Conservation (phyloP, 2,797 vertebrate species). For the Kryptopterus vitreolus region DNA sequence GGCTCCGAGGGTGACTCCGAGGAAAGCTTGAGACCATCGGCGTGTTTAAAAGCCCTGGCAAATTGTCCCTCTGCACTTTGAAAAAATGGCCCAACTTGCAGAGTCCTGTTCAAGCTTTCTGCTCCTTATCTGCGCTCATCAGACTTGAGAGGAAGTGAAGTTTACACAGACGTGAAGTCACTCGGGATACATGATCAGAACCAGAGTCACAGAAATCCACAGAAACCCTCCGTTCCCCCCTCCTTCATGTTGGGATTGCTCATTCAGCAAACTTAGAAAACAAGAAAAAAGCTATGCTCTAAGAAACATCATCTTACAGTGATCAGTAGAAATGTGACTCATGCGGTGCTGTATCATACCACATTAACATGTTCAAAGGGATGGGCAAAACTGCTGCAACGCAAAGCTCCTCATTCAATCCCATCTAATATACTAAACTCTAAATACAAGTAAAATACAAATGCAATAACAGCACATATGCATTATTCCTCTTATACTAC, state of each 20-base stretch:
- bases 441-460: too few relatives aligned
- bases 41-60: slow-evolving; percentile 46
- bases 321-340: not conserved
- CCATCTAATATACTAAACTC: not conserved
- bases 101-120: slow-evolving; percentile 74
- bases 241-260: slow-evolving; percentile 23
- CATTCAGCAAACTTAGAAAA: slow-evolving; percentile 15
- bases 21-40: slow-evolving; percentile 55
- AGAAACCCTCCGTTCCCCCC: not conserved
- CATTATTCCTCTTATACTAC: not conserved
- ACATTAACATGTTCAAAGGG: not conserved
- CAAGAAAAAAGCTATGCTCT: not conserved
- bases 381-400: not conserved
- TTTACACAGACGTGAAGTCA: slow-evolving; percentile 64
- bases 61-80: slow-evolving; percentile 60
- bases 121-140: slow-evolving; percentile 68
- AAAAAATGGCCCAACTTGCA: slow-evolving; percentile 64
- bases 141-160: slow-evolving; percentile 74
- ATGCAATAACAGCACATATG: not conserved
- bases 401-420: not conserved
- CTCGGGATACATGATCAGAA: slow-evolving; percentile 25
- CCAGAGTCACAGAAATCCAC: not conserved
- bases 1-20: slow-evolving; percentile 15
- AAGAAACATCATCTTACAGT: not conserved
- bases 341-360: too few relatives aligned